A percentile compares a stretch with the other conserved stretches of the same genome.
Conservation (phyloP, 2,113 vertebrate species). For the Gopherus flavomarginatus region DNA sequence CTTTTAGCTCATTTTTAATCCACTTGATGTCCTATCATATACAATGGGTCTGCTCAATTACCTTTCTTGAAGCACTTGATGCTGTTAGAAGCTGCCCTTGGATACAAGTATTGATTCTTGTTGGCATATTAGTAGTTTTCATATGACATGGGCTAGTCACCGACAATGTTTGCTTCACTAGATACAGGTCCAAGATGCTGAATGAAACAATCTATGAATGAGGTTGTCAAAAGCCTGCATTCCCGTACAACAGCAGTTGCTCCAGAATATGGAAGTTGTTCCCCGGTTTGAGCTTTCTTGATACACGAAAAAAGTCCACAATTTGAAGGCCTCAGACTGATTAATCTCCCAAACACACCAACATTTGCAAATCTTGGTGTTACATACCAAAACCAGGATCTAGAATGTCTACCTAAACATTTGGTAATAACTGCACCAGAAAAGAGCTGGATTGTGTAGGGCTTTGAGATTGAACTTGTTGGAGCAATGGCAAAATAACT, state of each 20-base stretch:
- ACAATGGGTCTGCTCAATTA: conserved; percentile 75
- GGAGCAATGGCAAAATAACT: conserved; percentile 87
- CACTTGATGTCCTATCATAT: conserved; percentile 81
- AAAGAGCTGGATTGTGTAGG: conserved; percentile 88
- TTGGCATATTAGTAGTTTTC: conserved; percentile 88
- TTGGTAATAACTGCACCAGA: conserved; percentile 78
- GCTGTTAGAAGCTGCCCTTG: conserved; percentile 87
- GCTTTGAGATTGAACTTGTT: conserved; percentile 87
- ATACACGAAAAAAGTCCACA: conserved; percentile 88
- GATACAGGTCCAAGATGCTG: conserved; percentile 86
- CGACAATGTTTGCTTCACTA: conserved; percentile 71
- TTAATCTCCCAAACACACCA: conserved; percentile 86
- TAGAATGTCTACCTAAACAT: conserved; percentile 80
- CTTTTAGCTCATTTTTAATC: conserved; percentile 78
- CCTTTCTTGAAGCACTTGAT: conserved; percentile 67
- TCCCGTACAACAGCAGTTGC: conserved; percentile 77
- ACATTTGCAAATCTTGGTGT: conserved; percentile 84
- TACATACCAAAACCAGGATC: conserved; percentile 81
- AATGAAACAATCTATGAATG: conserved; percentile 83
- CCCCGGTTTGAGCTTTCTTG: conserved; percentile 70
- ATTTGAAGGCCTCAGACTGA: conserved; percentile 82
- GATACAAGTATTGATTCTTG: conserved; percentile 91
- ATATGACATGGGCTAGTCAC: conserved; percentile 86
- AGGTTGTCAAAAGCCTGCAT: conserved; percentile 74
- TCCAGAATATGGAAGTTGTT: conserved; percentile 79